Conservation (phyloP, 1,140 invertebrate genomes). For the Rhopalosiphum maidis region DNA sequence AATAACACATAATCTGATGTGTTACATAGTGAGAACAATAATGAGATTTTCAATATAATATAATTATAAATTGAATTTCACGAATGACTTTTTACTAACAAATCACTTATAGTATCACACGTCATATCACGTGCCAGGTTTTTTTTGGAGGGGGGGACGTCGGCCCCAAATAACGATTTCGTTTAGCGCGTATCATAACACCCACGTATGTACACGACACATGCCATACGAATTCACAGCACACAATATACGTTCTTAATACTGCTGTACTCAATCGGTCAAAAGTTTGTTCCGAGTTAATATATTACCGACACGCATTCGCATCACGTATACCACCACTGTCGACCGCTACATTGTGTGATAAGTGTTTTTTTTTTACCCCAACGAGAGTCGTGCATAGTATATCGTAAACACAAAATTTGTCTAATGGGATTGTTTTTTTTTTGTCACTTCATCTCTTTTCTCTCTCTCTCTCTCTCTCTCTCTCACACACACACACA, state of each 20-base stretch:
- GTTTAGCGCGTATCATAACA: background rate
- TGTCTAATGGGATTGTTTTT: constrained; percentile 30
- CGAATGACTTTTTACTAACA: too few relatives aligned
- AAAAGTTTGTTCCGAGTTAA: constrained; percentile 6
- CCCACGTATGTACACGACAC: background rate
- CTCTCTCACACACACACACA: too few relatives aligned
- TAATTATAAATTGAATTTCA: too few relatives aligned
- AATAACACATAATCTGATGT: too few relatives aligned
- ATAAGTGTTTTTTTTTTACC: constrained; percentile 3
- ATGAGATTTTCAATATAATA: too few relatives aligned
- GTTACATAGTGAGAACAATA: too few relatives aligned
- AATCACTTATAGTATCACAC: too few relatives aligned
- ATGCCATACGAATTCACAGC: background rate
- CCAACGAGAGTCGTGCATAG: background rate
- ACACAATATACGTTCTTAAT: background rate
- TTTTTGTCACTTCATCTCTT: background rate
- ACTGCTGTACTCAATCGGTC: background rate
- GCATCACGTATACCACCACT: background rate
- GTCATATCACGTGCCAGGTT: too few relatives aligned
- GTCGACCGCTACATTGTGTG: background rate
- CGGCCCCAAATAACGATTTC: background rate
- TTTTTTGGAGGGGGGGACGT: too few relatives aligned
- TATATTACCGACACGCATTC: constrained; percentile 8
- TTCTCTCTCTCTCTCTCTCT: too few relatives aligned
- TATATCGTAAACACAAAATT: background rate